Conservation (phyloP, 2,797 vertebrate genomes). For the Sphenodon punctatus region DNA sequence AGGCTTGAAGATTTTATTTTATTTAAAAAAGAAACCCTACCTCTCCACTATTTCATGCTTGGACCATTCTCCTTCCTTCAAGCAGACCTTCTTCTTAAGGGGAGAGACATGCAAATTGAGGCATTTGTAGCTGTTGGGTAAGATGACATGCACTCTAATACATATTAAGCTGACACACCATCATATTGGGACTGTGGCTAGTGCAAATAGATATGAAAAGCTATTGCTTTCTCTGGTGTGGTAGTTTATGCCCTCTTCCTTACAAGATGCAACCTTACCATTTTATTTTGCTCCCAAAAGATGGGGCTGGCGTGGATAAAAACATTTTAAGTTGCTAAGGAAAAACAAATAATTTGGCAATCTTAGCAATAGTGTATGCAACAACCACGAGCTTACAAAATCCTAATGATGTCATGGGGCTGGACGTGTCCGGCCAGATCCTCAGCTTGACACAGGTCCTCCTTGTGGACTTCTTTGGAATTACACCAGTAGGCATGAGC, state of each 20-base stretch:
- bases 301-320: neutral
- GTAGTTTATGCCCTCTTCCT: neutral
- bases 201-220: neutral
- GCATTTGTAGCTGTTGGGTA: neutral
- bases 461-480: neutral
- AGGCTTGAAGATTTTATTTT: neutral
- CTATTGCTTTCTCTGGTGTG: neutral
- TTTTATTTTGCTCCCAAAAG: neutral
- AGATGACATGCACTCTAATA: neutral
- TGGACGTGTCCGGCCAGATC: neutral
- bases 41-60: neutral
- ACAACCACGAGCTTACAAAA: neutral
- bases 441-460: neutral
- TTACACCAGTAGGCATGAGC: neutral
- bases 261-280: neutral
- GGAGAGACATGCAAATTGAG: neutral
- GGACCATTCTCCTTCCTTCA: neutral
- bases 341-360: neutral
- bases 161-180: neutral
- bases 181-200: neutral
- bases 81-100: neutral
- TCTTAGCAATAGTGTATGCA: neutral
- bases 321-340: neutral
- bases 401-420: neutral
- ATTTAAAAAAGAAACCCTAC: neutral